phyloP scores from a whole-genome alignment of 2,888 invertebrate species.

The Cantharis nigra region DNA sequence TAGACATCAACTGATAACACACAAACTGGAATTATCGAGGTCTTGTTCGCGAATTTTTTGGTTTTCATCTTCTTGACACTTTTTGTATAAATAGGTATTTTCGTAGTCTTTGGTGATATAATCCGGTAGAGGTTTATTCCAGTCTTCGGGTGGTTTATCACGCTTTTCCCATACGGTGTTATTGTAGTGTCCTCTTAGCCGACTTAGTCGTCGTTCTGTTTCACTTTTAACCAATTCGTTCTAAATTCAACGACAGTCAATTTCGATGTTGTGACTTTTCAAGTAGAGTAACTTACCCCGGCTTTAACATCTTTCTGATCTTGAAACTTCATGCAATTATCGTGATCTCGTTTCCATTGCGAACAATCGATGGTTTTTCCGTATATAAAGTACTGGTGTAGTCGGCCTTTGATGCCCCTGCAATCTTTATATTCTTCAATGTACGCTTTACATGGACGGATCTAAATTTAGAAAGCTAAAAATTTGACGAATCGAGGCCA shows the following conservation, averaged over 20 bases:
- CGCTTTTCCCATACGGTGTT: conserved; percentile 84
- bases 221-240: conserved; percentile 73
- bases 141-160: conserved; percentile 75
- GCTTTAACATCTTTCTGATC: conserved; percentile 66
- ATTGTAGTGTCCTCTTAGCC: conserved; percentile 69
- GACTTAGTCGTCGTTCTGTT: conserved; percentile 62
- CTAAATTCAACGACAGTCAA: conserved; percentile 54
- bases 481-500: neutral
- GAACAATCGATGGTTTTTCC: conserved; percentile 76
- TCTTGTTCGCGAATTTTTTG: conserved; percentile 44
- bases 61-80: conserved; percentile 64
- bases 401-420: conserved; percentile 71
- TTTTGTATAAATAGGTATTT: conserved; percentile 67
- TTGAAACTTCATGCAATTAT: conserved; percentile 74
- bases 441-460: conserved; percentile 79
- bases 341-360: conserved; percentile 78
- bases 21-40: conserved; percentile 15
- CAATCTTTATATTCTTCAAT: conserved; percentile 83
- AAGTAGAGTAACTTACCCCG: conserved; percentile 61
- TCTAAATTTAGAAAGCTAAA: conserved; percentile 57
- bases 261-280: neutral
- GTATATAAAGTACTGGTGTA: conserved; percentile 84
- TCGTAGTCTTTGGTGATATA: conserved; percentile 72
- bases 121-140: conserved; percentile 81
- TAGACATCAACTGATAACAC: neutral